Evolutionary conservation across 2,888 invertebrate species (phyloP), one percentile per base, ranked within the genome.

Genomic region (Crocallis elinguaria): DNA sequence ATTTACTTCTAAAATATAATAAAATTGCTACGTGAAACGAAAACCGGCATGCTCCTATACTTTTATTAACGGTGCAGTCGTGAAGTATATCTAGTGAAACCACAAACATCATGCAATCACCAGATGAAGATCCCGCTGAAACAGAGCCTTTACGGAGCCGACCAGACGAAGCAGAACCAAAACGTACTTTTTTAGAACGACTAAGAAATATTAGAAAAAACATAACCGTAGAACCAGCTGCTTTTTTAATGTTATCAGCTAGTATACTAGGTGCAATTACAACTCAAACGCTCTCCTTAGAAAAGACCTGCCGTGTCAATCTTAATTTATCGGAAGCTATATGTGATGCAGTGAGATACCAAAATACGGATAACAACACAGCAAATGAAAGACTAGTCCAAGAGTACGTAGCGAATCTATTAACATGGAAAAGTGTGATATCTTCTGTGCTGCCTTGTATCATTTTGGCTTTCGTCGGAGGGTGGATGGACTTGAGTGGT

Each of bases 271-370:
- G 95, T 0, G 92, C 93, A 29, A 73, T 95, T 52, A 94, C 95
- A 11, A 94, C 95, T 7, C 95, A 95, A 78, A 96, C 96, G 77
- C 83, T 96, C 6, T 95, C 95, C 73, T 82, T 96, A 60, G 95
- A 95, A 76, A 96, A 96, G 78, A 95, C 95, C 0, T 96, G 96
- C 69, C 85, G 95, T 12, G 95, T 96, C 0, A 96, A 96, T 73
- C 84, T 96, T 62, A 92, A 87, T 2, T 94, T 94, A 63, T 88
- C 93, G 0, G 91, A 92, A 36, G 92, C 92, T 62, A 92, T 95
- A 0, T 96, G 96, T 75, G 93, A 93, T 64, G 94, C 95, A 0
- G 79, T 96, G 9, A 93, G 94, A 2, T 86, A 91, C 3, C 90
- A 95, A 58, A 92, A 94, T 5, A 92, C 92, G 9, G 74, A 68